Percentiles rank a stretch among this genome's conserved stretches.
Conservation (phyloP, 2,888 invertebrate species). For the Liopterus haemorrhoidalis region DNA sequence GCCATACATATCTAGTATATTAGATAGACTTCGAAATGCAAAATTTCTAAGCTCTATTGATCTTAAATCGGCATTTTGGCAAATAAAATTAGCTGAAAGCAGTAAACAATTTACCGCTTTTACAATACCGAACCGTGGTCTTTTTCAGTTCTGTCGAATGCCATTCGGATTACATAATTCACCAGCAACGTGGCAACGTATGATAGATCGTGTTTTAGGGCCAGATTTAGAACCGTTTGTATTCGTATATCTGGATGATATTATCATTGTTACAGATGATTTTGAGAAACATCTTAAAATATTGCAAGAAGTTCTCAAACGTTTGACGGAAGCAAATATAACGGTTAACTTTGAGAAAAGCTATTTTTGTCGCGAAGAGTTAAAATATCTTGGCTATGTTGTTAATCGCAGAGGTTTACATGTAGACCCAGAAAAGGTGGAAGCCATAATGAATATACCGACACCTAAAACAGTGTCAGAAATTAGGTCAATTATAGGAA, state of each 20-base stretch:
- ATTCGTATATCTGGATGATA: conserved; percentile 34
- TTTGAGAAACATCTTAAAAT: too few species aligned
- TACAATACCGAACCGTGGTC: conserved; percentile 29
- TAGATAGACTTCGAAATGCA: conserved; percentile 34
- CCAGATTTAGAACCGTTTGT: conserved; percentile 29
- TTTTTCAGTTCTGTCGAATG: conserved; percentile 33
- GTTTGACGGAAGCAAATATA: too few species aligned
- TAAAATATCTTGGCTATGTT: too few species aligned
- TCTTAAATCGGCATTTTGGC: conserved; percentile 30
- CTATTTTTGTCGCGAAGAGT: too few species aligned
- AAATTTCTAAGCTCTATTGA: conserved; percentile 37
- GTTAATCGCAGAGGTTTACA: too few species aligned
- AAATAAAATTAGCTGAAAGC: conserved; percentile 24
- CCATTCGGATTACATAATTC: conserved; percentile 33
- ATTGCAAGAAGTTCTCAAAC: too few species aligned
- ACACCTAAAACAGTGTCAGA: too few species aligned
- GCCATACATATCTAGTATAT: conserved; percentile 33
- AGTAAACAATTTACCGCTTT: conserved; percentile 33
- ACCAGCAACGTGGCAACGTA: conserved; percentile 30
- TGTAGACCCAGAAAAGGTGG: too few species aligned
- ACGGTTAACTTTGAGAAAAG: too few species aligned
- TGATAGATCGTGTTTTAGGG: conserved; percentile 31
- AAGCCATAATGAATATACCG: too few species aligned
- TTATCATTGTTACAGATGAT: too few species aligned
- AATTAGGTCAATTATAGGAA: too few species aligned